Percentiles rank a stretch among this genome's conserved stretches.
phyloP scores from a whole-genome alignment of 2,888 invertebrate genomes.

The Deilephila porcellus region DNA sequence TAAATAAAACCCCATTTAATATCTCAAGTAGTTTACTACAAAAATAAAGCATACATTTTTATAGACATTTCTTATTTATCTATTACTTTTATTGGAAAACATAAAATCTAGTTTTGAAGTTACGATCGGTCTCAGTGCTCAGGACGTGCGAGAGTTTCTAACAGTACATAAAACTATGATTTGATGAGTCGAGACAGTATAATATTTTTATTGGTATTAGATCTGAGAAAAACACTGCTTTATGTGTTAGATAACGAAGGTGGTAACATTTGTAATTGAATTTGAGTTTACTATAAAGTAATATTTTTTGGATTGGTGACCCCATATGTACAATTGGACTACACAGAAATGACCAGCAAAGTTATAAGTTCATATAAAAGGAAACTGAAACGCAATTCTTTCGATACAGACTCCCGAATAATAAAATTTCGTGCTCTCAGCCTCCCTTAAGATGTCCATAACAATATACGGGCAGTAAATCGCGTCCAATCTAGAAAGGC shows the following conservation, averaged over 20 bases:
- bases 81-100: slow-evolving; percentile 15
- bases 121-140: slow-evolving; percentile 18
- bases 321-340: not conserved
- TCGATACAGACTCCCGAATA: slow-evolving; percentile 8
- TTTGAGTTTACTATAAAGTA: not conserved
- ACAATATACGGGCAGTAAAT: slow-evolving; percentile 25
- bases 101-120: slow-evolving; percentile 21
- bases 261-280: not conserved
- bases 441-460: slow-evolving; percentile 25
- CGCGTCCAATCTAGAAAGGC: slow-evolving; percentile 18
- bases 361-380: not conserved
- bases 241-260: not conserved
- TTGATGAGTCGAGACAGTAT: slow-evolving; percentile 15
- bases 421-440: slow-evolving; percentile 18
- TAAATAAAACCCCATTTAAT: not conserved
- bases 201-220: slow-evolving; percentile 24
- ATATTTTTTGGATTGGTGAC: too few species aligned
- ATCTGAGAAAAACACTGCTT: slow-evolving; percentile 5
- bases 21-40: not conserved
- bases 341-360: not conserved
- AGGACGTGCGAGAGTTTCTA: slow-evolving; percentile 14
- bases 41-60: not conserved
- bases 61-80: slow-evolving; percentile 13
- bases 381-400: not conserved
- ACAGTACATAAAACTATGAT: slow-evolving; percentile 27